Base-by-base conservation (phyloP, 2,888 invertebrate species). In the Neuroscelio doddi region DNA sequence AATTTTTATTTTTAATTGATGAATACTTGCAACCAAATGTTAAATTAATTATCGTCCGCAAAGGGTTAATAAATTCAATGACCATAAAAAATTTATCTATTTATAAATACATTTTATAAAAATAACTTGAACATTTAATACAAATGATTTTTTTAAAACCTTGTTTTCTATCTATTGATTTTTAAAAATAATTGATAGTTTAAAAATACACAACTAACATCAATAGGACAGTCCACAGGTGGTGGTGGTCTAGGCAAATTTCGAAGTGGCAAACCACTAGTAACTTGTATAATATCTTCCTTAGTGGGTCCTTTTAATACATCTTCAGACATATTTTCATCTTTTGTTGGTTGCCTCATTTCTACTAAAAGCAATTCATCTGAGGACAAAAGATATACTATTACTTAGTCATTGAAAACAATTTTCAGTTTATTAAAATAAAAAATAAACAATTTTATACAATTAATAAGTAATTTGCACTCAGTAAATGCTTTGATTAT, bases 261-360 rank as follows among this genome's bases (percentile, higher is more conserved):
- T 59, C 71, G 78, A 27, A 76, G 46, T 15, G 81, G 78, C 21
- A 88, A 70, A 72, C 83, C 75, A 39, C 81, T 83, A 0, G 89
- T 89, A 3, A 85, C 86, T 56, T 78, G 77, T 59, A 83, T 77
- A 36, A 89, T 86, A 30, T 86, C 84, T 21, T 84, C 84, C 51
- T 85, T 75, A 3, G 81, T 86, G n/a, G 89, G 88, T 3, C 87
- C 85, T 49, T 83, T 82, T 12, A 87, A 74, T 32, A 73, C 72
- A 15, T 81, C 80, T 30, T 86, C 86, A 0, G 75, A 52, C 9
- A 74, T 58, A 64, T 66, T 74, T 26, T 81, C 75, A 30, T 75
- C 69, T 9, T 45, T 29, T 10, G 55, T 9, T 14, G 75, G 57
- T 14, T 45, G 41, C 24, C 75, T 73, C 17, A 72, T 68, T 68